These are phyloP conservation scores for Elanus axillaris DNA, from an alignment of 2,113 vertebrate species.

Conservation along the genomic window DNA sequence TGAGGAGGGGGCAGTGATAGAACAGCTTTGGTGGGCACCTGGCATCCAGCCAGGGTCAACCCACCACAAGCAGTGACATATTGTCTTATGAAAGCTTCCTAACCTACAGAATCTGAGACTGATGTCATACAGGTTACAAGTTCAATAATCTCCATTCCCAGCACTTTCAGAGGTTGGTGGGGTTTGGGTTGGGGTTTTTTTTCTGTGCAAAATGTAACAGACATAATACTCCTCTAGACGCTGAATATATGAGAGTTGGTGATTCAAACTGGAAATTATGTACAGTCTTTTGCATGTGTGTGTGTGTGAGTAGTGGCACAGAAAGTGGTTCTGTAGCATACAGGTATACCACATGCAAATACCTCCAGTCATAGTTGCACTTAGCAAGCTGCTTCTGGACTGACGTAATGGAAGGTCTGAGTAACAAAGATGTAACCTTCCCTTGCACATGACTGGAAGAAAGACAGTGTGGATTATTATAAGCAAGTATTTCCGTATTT, in stretches of 20 bases:
- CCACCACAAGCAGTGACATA: no score
- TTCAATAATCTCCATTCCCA: background rate
- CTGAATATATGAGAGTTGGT: background rate
- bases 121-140: background rate
- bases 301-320: background rate
- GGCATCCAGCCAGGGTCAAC: no score
- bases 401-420: background rate
- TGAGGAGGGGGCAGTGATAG: no score
- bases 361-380: background rate
- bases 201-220: background rate
- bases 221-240: background rate
- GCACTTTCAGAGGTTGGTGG: background rate
- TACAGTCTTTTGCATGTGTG: background rate
- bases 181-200: no score
- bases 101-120: background rate
- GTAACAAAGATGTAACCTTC: background rate
- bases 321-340: rapidly evolving
- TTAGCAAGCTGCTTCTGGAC: background rate
- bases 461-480: background rate
- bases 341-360: background rate
- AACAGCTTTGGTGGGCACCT: no score
- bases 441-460: background rate
- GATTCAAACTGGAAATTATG: background rate
- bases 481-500: background rate
- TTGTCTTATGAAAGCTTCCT: background rate